Percentiles rank a stretch among this genome's conserved stretches.
These are phyloP conservation scores for Caenorhabditis sp. DNA, from an alignment of 2,888 invertebrate genomes.

Conservation along the genomic window DNA sequence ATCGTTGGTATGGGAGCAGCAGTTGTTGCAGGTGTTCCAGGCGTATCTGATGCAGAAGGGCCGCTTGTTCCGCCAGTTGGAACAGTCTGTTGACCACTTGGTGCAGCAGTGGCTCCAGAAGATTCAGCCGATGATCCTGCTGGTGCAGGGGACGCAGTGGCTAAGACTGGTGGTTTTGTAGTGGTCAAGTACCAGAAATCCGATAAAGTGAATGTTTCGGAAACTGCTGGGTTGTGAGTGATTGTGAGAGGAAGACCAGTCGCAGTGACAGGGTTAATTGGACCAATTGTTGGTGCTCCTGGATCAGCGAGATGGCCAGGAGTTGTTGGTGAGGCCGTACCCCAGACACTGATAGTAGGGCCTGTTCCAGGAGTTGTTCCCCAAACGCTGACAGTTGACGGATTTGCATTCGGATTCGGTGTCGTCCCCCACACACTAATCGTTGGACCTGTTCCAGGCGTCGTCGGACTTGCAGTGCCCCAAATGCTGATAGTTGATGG, in stretches of 20 bases:
- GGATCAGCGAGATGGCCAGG: constrained; percentile 20
- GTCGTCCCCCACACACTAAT: not conserved
- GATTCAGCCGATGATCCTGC: not conserved
- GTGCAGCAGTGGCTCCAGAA: not conserved
- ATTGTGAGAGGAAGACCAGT: constrained; percentile 1
- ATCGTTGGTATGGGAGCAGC: constrained; percentile 4
- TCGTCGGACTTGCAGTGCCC: constrained; percentile 9
- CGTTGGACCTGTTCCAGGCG: not conserved
- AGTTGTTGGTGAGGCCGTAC: not conserved
- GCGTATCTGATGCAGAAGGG: not conserved
- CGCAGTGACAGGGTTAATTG: constrained; percentile 2
- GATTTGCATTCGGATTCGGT: not conserved
- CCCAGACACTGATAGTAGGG: constrained; percentile 1
- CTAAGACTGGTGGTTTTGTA: not conserved
- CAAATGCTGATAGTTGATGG: constrained; percentile 10
- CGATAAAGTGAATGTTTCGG: constrained; percentile 41
- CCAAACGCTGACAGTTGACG: constrained; percentile 12
- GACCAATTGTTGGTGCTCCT: constrained; percentile 13
- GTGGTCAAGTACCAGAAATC: constrained; percentile 20
- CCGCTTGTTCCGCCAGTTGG: not conserved
- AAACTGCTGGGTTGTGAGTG: too few species aligned
- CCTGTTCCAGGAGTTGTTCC: constrained; percentile 1
- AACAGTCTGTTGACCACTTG: not conserved
- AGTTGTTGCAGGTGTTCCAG: not conserved
- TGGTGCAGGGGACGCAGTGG: not conserved